Evolutionary conservation across 2,797 vertebrate species (phyloP).

Genomic region (Betta splendens): DNA sequence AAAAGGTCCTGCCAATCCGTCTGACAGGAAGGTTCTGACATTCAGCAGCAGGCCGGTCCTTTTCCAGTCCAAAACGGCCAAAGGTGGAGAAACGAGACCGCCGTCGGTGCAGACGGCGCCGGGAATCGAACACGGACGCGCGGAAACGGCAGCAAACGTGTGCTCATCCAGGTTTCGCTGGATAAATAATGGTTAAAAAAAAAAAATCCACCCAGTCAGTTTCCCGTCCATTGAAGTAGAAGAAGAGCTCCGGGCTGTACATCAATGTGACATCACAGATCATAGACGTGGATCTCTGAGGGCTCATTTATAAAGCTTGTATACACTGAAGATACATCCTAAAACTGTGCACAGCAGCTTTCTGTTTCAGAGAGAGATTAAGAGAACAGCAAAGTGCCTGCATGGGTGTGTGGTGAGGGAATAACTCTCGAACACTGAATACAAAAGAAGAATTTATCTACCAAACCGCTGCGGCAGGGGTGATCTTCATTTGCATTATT

Average conservation of each 20-base stretch:
- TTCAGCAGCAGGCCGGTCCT: slow-evolving; percentile 26
- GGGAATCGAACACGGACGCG: slow-evolving; percentile 28
- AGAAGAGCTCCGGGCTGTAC: slow-evolving; percentile 75
- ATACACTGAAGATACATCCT: slow-evolving; percentile 65
- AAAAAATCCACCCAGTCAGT: slow-evolving; percentile 63
- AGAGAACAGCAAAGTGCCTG: slow-evolving; percentile 35
- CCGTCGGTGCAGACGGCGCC: slow-evolving; percentile 19
- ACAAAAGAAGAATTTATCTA: slow-evolving; percentile 35
- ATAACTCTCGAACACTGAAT: slow-evolving; percentile 39
- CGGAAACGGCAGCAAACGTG: slow-evolving; percentile 21
- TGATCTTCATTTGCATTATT: slow-evolving; percentile 29
- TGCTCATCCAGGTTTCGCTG: slow-evolving; percentile 42
- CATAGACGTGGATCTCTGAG: slow-evolving; percentile 67
- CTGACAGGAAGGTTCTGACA: slow-evolving; percentile 30
- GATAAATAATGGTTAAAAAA: slow-evolving; percentile 71
- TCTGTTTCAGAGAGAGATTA: slow-evolving; percentile 51
- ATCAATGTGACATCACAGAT: slow-evolving; percentile 77
- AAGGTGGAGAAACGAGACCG: slow-evolving; percentile 15
- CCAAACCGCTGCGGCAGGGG: slow-evolving; percentile 22
- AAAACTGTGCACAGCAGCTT: slow-evolving; percentile 49
- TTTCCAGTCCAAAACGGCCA: slow-evolving; percentile 18
- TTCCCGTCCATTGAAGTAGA: slow-evolving; percentile 70
- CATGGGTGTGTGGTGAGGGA: slow-evolving; percentile 24
- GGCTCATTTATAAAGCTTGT: slow-evolving; percentile 77
- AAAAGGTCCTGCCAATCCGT: slow-evolving; percentile 26